A percentile compares a stretch with the other conserved stretches of the same genome.
phyloP scores from a whole-genome alignment of 2,888 invertebrate species.

The Disparrhopalites patrizii region DNA sequence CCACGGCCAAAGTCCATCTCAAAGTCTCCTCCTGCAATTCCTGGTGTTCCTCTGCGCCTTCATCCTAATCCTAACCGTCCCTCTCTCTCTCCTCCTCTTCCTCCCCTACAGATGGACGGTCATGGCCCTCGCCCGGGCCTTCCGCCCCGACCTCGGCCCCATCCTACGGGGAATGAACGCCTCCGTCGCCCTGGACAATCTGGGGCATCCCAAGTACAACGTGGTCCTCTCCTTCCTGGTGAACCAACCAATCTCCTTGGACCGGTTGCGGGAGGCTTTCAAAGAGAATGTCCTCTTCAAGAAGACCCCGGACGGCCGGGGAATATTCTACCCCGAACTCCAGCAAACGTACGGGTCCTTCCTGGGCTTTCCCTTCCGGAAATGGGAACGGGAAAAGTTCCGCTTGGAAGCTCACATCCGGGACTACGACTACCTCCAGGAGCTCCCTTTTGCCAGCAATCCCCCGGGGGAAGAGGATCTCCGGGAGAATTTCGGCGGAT shows the following conservation, averaged over 20 bases:
- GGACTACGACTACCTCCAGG: neutral
- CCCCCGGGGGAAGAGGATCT: neutral
- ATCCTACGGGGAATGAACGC: neutral
- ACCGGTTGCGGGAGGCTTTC: neutral
- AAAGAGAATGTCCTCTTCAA: neutral
- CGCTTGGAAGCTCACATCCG: neutral
- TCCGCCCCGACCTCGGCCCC: neutral
- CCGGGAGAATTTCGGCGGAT: neutral
- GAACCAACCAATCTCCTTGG: neutral
- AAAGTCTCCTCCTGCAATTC: neutral
- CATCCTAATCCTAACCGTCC: conserved; percentile 3
- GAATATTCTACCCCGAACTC: conserved; percentile 1
- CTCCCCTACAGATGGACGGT: neutral
- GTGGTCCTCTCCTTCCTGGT: neutral
- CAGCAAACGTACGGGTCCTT: neutral
- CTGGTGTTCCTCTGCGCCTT: neutral
- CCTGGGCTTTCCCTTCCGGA: neutral
- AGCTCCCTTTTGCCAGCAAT: neutral
- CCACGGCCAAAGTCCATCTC: too few species aligned
- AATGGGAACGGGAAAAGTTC: neutral
- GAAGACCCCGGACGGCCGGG: neutral
- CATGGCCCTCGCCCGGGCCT: neutral
- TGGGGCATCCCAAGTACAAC: neutral
- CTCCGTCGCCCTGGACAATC: neutral
- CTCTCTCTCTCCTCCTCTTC: neutral